Base-by-base conservation (phyloP, 2,113 vertebrate genomes). In the Chlamydotis undulata region DNA sequence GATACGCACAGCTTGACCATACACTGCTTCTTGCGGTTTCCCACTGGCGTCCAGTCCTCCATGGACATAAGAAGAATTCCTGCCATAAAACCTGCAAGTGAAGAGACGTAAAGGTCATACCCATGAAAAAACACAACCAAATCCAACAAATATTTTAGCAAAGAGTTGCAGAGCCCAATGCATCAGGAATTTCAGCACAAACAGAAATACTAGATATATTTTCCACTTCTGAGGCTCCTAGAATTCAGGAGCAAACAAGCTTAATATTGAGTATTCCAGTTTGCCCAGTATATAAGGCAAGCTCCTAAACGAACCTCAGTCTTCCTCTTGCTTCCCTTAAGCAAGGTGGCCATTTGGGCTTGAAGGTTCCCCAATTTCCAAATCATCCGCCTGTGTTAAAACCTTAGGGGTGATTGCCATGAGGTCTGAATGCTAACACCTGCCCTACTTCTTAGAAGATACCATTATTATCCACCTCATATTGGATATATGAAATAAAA, bases 21-120 rank as follows among this genome's bases (percentile, higher is more conserved):
- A 99, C 19, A 99, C 99, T 7, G 99, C 99, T 96, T 99, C 99
- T 26, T 99, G 99, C 1, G 99, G 98, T 87, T 99, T 99, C 59
- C 99, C 99, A 94, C 95, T 99, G 73, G 99, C 98, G 96, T 99
- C 99, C 82, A 99, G 97, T 89, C 99, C 99, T 59, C 99, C 99
- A 76, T 99, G 99, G 90, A 99, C 99, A 7, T 99, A 99, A 33
- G 99, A 99, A 80, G 99, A 99, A 98, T 99, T 99, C 92, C 99
- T 98, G 79, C 99, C 99, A 94, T 99, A 99, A 98, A 99, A 99
- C 98, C 99, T 99, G 88, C 5, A 84, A 95, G 95, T 7, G 75
- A 52, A 94, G 25, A 92, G 87, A 86, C 2, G 26, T 5, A 43
- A 17, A 76, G 43, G 60, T 94, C 53, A 94, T 0, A 55, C 45